Evolutionary conservation across 2,113 vertebrate species (phyloP).

Genomic region (Hippocampus barbouri): DNA sequence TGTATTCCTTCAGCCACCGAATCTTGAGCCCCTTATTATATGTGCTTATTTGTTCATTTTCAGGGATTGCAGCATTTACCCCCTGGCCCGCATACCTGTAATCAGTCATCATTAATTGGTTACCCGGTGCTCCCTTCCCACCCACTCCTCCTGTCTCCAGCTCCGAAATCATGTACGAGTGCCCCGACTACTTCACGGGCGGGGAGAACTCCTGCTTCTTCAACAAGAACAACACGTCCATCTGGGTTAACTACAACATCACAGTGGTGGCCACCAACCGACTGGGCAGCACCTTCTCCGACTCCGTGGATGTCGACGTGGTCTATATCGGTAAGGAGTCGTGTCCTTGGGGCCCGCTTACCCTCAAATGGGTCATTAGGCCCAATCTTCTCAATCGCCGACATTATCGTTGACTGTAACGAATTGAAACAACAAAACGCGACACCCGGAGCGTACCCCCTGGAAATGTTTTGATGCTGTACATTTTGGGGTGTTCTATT

Average conservation of each 20-base stretch:
- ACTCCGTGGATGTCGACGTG: slow-evolving; percentile 79
- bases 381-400: too few species aligned
- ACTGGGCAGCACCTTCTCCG: slow-evolving; percentile 77
- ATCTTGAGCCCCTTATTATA: background rate
- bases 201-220: slow-evolving; percentile 93
- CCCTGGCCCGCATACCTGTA: too few species aligned
- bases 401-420: too few species aligned
- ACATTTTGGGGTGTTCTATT: background rate
- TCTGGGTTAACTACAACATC: slow-evolving; percentile 86
- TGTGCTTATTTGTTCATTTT: background rate
- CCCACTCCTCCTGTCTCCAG: slow-evolving; percentile 34
- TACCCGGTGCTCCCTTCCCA: background rate
- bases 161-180: slow-evolving; percentile 74
- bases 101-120: background rate
- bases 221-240: slow-evolving; percentile 81
- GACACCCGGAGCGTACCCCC: too few species aligned
- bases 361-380: too few species aligned
- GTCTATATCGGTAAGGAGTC: slow-evolving; percentile 81
- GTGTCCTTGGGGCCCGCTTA: too few species aligned
- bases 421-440: too few species aligned
- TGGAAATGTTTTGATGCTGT: too few species aligned
- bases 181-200: slow-evolving; percentile 83
- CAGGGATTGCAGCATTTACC: background rate
- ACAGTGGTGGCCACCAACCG: slow-evolving; percentile 82
- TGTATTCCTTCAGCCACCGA: background rate